Percentiles rank a stretch among this genome's conserved stretches.
Conservation (phyloP, 2,797 vertebrate species). For the Oryzias dopingdopingensis region DNA sequence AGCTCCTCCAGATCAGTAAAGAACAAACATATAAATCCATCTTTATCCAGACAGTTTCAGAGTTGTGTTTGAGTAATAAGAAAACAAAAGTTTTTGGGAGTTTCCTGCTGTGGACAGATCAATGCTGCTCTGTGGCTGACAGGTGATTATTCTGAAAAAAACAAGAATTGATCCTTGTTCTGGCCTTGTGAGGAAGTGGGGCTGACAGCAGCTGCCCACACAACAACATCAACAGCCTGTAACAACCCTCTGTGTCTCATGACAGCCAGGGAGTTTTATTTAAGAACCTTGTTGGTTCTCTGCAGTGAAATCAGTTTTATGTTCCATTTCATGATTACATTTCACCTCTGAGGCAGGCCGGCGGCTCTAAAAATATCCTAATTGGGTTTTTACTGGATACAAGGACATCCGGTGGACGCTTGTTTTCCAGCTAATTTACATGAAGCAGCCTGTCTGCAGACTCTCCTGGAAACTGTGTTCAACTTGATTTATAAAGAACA, state of each 20-base stretch:
- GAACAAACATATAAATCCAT: too few species aligned
- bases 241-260: slow-evolving; percentile 4
- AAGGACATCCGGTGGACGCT: slow-evolving; percentile 12
- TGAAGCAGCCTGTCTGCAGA: background rate
- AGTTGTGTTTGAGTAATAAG: too few species aligned
- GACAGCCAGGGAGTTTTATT: slow-evolving; percentile 27
- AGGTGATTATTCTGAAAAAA: slow-evolving; percentile 1
- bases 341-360: slow-evolving; percentile 8
- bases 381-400: slow-evolving; percentile 12
- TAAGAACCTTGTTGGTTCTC: slow-evolving; percentile 21
- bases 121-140: background rate
- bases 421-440: background rate
- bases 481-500: too few species aligned
- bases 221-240: slow-evolving; percentile 4
- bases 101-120: background rate
- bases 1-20: too few species aligned
- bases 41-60: too few species aligned
- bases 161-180: slow-evolving; percentile 5
- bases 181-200: slow-evolving; percentile 7
- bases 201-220: slow-evolving; percentile 35
- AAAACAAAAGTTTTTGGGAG: too few species aligned
- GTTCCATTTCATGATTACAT: slow-evolving; percentile 18
- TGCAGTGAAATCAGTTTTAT: slow-evolving; percentile 14
- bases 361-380: slow-evolving; percentile 6
- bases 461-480: too few species aligned